Conservation (phyloP, 2,888 invertebrate genomes). For the Drosophila incognita region DNA sequence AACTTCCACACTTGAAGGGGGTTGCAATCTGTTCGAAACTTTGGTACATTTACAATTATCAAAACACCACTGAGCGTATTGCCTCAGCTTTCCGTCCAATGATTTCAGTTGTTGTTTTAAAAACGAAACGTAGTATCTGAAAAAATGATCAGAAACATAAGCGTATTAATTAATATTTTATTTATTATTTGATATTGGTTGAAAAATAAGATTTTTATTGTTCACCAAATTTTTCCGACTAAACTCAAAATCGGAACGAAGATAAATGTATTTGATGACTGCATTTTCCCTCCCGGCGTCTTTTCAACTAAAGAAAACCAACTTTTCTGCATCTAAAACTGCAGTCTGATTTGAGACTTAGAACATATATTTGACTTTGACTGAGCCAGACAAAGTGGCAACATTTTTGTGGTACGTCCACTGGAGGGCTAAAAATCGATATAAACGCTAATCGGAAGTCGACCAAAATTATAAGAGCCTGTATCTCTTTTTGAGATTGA, state of each 20-base stretch:
- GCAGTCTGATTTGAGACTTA: too few relatives aligned
- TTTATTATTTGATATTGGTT: background rate
- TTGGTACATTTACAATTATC: slow-evolving; percentile 96
- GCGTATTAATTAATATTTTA: background rate
- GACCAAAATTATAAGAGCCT: too few relatives aligned
- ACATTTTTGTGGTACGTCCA: too few relatives aligned
- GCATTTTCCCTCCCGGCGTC: background rate
- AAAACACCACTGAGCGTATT: slow-evolving; percentile 97
- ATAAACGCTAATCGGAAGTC: too few relatives aligned
- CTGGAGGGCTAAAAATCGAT: too few relatives aligned
- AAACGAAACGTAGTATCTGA: slow-evolving; percentile 91
- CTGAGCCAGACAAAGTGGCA: too few relatives aligned
- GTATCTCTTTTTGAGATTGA: too few relatives aligned
- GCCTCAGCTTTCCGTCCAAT: slow-evolving; percentile 89
- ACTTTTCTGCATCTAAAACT: background rate
- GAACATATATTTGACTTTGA: too few relatives aligned
- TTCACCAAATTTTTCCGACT: background rate
- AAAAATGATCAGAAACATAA: slow-evolving; percentile 45
- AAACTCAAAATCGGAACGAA: background rate
- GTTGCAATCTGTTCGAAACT: slow-evolving; percentile 91
- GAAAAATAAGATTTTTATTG: background rate
- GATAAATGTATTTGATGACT: background rate
- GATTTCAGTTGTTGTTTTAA: slow-evolving; percentile 88
- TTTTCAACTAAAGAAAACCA: background rate
- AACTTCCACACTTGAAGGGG: slow-evolving; percentile 96